phyloP scores from a whole-genome alignment of 1,140 invertebrate species.

The Meloidogyne exigua region DNA sequence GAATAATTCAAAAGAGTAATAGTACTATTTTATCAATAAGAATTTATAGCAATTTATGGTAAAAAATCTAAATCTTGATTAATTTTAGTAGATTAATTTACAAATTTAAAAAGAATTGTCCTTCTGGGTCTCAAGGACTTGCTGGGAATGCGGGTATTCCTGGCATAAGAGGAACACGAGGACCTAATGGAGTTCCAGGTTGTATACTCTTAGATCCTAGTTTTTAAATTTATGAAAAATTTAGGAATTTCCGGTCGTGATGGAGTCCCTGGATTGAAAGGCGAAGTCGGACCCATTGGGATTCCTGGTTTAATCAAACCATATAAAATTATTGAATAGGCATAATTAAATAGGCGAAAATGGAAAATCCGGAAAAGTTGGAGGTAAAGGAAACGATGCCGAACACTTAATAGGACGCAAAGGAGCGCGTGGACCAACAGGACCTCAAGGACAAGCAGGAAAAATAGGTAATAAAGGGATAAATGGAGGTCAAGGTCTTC shows the following conservation, averaged over 20 bases:
- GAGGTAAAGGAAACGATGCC: slow-evolving; percentile 43
- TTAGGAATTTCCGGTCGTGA: slow-evolving; percentile 43
- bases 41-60: too few species aligned
- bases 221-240: neutral
- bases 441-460: slow-evolving; percentile 32
- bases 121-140: slow-evolving; percentile 33
- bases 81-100: too few species aligned
- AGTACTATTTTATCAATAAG: too few species aligned
- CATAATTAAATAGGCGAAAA: slow-evolving; percentile 24
- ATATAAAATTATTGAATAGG: neutral
- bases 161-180: slow-evolving; percentile 30
- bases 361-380: slow-evolving; percentile 37
- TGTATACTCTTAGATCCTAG: neutral
- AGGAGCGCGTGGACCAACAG: slow-evolving; percentile 43
- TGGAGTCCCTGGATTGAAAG: slow-evolving; percentile 33
- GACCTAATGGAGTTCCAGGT: slow-evolving; percentile 1
- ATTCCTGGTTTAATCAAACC: neutral
- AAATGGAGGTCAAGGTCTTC: slow-evolving; percentile 30
- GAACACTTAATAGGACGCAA: slow-evolving; percentile 52
- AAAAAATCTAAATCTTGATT: too few species aligned
- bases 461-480: slow-evolving; percentile 29
- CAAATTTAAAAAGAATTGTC: slow-evolving; percentile 33
- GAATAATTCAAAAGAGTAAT: too few species aligned
- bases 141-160: slow-evolving; percentile 39
- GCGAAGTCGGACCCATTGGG: slow-evolving; percentile 34